Evolutionary conservation across 2,797 vertebrate species (phyloP), one percentile per base, ranked within the genome.

Genomic region (Tachyglossus aculeatus): DNA sequence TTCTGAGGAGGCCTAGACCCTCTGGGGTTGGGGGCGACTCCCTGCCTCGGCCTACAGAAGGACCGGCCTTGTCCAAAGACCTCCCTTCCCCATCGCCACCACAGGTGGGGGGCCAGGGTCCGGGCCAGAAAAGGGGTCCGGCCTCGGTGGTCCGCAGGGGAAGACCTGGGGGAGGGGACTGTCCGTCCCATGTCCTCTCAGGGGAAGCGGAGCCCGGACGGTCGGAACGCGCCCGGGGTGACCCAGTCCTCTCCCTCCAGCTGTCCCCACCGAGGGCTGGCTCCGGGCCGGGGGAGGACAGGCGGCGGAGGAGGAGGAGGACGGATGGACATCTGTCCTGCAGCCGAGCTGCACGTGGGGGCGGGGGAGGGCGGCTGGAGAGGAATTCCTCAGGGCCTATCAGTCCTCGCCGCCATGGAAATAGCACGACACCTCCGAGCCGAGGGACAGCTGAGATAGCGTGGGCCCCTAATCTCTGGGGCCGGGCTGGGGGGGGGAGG

Each of bases 381-480:
- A 85, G 82, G 81, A 90, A 88, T 89, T 83, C 71, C 70, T 41
- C 22, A 71, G 73, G 83, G 83, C n/a, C 74, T 84, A 76, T 74
- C 86, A 87, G 82, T 78, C 66, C 38, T 13, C 74, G 67, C 83
- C 89, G 89, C 87, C 90, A 78, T 76, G 84, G 88, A 83, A 93
- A 92, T 88, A 87, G 84, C 75, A 68, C 31, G 68, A 88, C 90
- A 91, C 88, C 83, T 91, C 88, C 27, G 64, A 88, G 82, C 33
- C 0, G 1, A 84, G 55, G 72, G 85, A 84, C 88, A 91, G 91
- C 91, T 92, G 90, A 91, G 89, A 89, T 88, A 90, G 91, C 78
- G 87, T 69, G 83, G 78, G 74, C 88, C 85, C 84, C 68, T 88
- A 88, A 92, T 91, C 87, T 88, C 81, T 54, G 74, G 78, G 77